phyloP scores from a whole-genome alignment of 1,140 invertebrate species.

The Oscheius sp. region DNA sequence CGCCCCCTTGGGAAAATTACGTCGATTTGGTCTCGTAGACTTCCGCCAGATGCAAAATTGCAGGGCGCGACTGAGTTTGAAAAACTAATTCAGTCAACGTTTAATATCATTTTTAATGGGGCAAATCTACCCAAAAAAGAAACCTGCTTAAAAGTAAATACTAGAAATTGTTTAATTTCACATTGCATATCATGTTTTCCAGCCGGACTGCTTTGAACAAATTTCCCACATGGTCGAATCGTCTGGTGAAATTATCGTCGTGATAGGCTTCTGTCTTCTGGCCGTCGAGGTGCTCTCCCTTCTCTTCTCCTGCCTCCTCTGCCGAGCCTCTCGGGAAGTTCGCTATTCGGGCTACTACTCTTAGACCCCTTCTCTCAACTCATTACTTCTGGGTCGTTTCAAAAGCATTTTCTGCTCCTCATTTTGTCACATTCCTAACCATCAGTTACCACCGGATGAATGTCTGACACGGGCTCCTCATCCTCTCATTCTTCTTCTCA shows the following conservation, averaged over 20 bases:
- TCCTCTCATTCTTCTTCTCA: slow-evolving; percentile 16
- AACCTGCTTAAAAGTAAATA: not conserved
- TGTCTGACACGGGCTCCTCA: not conserved
- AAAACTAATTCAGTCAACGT: too few relatives aligned
- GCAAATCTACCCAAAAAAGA: not conserved
- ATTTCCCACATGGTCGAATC: slow-evolving; percentile 47
- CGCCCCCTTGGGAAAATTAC: too few relatives aligned
- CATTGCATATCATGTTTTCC: slow-evolving; percentile 5
- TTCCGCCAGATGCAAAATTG: too few relatives aligned
- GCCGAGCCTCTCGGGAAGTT: slow-evolving; percentile 50
- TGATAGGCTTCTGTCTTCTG: slow-evolving; percentile 47
- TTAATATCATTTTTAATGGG: too few relatives aligned
- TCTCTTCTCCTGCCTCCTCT: slow-evolving; percentile 56
- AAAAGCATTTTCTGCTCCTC: not conserved
- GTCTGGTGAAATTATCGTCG: slow-evolving; percentile 46
- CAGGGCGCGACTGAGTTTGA: too few relatives aligned
- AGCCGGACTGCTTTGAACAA: slow-evolving; percentile 49
- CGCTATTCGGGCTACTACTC: slow-evolving; percentile 54
- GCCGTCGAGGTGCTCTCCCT: slow-evolving; percentile 53
- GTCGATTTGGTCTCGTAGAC: too few relatives aligned
- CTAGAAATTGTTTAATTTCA: not conserved
- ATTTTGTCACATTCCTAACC: slow-evolving; percentile 5
- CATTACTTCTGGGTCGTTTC: not conserved
- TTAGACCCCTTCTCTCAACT: slow-evolving; percentile 17
- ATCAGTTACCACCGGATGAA: not conserved